Evolutionary conservation across 2,113 vertebrate species (phyloP).

Genomic region (Cryptomyrus ogoouensis): DNA sequence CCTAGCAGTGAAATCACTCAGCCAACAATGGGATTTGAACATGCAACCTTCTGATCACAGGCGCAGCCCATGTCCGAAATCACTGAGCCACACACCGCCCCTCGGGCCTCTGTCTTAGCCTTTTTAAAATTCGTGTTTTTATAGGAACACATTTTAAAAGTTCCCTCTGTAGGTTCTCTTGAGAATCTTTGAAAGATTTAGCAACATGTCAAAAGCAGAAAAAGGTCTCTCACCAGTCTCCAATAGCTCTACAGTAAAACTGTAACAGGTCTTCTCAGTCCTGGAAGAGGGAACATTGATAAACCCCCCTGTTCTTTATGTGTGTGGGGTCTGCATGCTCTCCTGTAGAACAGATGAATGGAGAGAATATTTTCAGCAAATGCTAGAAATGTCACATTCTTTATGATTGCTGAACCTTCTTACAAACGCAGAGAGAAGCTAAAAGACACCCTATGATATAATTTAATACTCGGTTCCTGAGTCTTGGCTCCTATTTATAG

Average conservation of each 20-base stretch:
- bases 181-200: neutral
- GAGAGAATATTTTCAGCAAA: neutral
- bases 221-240: neutral
- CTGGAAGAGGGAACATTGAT: neutral
- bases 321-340: neutral
- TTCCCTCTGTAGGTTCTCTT: neutral
- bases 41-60: neutral
- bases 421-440: neutral
- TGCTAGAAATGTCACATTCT: neutral
- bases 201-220: neutral
- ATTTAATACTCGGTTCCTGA: neutral
- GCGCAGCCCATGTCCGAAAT: neutral
- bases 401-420: neutral
- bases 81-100: neutral
- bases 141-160: neutral
- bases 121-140: neutral
- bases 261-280: neutral
- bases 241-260: neutral
- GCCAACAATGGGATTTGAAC: neutral
- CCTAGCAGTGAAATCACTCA: neutral
- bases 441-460: neutral
- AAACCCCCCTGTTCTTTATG: neutral
- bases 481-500: conserved; percentile 9
- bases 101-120: neutral
- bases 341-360: neutral